Evolutionary conservation across 2,888 invertebrate genomes (phyloP), one percentile per base, ranked within the genome.

Genomic region (Onthophagus sagittarius): DNA sequence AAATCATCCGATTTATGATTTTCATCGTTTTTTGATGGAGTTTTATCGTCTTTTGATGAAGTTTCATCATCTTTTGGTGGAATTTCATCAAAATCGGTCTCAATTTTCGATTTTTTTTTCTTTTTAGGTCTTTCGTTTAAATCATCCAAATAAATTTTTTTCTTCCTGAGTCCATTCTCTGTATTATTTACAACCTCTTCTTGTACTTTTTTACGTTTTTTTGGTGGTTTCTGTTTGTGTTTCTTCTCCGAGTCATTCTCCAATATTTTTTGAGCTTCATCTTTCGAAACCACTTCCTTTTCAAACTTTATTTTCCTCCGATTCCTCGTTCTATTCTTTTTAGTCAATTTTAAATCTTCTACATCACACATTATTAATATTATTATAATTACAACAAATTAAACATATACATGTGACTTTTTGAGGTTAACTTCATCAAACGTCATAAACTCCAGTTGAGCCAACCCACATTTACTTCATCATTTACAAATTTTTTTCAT

Each of bases 121-220:
- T 14, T 64, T 62, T 62, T 31, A 11, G 39, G 15, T 39, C 31
- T 15, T 14, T 32, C 6, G n/a, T 33, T 23, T 71, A 15, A 11
- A 7, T 63, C 63, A n/a, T n/a, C 5, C 11, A n/a, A 15, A n/a
- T 71, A n/a, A 4, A 82, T 79, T 15, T 83, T 79, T 11, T 83
- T 83, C 69, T 80, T 76, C 15, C 77, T 79, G 69, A 86, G 84
- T 79, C 23, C 23, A 23, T 88, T 86, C 0, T 86, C 86, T 82
- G 87, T 87, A 69, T 86, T 85, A 81, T 91, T 91, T 72, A 89
- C 90, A 0, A 93, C 92, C 77, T 79, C 84, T 80, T 77, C 83
- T 80, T 72, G 80, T 74, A 75, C 84, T 73, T 78, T 82, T 85
- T 80, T 83, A 87, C 81, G 83, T 87, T 81, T 84, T 86, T 79